Evolutionary conservation across 2,113 vertebrate genomes (phyloP).

Genomic region (Phocoena sinus): DNA sequence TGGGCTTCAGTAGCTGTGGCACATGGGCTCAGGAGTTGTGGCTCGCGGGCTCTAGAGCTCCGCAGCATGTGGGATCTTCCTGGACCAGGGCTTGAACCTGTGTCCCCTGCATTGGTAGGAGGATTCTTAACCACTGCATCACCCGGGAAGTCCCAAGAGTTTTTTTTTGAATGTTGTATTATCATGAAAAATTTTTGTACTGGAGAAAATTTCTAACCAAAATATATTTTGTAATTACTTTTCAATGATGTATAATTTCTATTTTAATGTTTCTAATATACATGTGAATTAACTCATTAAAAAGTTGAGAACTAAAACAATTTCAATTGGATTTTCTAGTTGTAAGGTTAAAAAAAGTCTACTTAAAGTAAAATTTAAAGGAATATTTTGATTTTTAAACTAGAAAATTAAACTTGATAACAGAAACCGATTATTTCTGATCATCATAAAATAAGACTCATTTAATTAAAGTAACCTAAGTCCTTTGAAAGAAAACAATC

Average conservation of each 20-base stretch:
- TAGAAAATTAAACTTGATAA: not conserved
- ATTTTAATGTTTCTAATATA: not conserved
- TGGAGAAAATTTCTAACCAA: not conserved
- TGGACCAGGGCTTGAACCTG: too few species aligned
- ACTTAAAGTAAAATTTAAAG: not conserved
- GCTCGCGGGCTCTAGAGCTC: too few species aligned
- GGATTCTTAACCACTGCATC: too few species aligned
- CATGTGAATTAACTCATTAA: not conserved
- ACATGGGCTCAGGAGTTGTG: too few species aligned
- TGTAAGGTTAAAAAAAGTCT: not conserved
- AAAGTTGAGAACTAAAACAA: not conserved
- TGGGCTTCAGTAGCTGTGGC: too few species aligned
- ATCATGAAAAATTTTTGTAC: not conserved
- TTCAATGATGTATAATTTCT: not conserved
- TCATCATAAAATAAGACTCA: not conserved
- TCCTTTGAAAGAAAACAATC: not conserved
- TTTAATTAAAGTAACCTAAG: not conserved
- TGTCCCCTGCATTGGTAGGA: too few species aligned
- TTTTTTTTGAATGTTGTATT: not conserved
- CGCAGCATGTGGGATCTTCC: too few species aligned
- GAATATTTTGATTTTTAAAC: slow-evolving; percentile 28
- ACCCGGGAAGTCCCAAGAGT: not conserved
- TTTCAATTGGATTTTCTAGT: not conserved
- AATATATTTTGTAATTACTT: not conserved
- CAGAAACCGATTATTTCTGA: not conserved